Conservation (phyloP, 2,888 invertebrate species). For the Colletes collaris region DNA sequence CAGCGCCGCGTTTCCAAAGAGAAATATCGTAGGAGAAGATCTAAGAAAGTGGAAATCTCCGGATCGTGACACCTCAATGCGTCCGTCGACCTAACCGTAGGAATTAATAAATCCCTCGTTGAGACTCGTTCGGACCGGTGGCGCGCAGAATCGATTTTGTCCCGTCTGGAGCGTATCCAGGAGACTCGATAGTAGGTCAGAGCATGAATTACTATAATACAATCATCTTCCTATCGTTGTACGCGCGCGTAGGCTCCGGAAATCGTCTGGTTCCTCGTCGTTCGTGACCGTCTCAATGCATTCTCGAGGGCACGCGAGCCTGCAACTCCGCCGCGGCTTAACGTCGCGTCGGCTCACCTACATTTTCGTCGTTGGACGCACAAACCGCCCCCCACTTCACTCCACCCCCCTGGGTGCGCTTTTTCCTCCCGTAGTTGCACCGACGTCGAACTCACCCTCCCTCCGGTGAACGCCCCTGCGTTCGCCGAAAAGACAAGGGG, state of each 20-base stretch:
- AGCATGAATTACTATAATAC: slow-evolving; percentile 31
- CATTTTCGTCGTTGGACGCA: slow-evolving; percentile 57
- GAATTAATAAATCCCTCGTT: slow-evolving; percentile 34
- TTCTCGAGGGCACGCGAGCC: slow-evolving; percentile 72
- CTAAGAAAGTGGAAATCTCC: slow-evolving; percentile 24
- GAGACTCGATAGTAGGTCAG: slow-evolving; percentile 39
- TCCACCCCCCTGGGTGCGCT: slow-evolving; percentile 39
- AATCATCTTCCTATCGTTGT: slow-evolving; percentile 1
- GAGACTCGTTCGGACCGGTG: slow-evolving; percentile 3
- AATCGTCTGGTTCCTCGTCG: slow-evolving; percentile 54
- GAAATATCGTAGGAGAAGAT: slow-evolving; percentile 16
- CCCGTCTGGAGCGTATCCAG: slow-evolving; percentile 41
- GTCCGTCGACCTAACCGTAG: slow-evolving; percentile 3
- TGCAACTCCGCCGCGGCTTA: slow-evolving; percentile 78
- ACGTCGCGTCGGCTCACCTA: slow-evolving; percentile 70
- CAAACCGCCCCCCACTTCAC: slow-evolving; percentile 32
- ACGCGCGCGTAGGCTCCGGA: slow-evolving; percentile 21
- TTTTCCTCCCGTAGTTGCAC: slow-evolving; percentile 33
- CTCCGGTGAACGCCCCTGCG: slow-evolving; percentile 33
- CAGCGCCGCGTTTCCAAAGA: not conserved
- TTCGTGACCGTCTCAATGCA: slow-evolving; percentile 80
- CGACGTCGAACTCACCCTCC: slow-evolving; percentile 19
- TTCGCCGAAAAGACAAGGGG: slow-evolving; percentile 63
- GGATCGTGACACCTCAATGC: slow-evolving; percentile 56
- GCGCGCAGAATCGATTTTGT: slow-evolving; percentile 40